Evolutionary conservation across 2,797 vertebrate genomes (phyloP).

Genomic region (Allenopithecus nigroviridis): DNA sequence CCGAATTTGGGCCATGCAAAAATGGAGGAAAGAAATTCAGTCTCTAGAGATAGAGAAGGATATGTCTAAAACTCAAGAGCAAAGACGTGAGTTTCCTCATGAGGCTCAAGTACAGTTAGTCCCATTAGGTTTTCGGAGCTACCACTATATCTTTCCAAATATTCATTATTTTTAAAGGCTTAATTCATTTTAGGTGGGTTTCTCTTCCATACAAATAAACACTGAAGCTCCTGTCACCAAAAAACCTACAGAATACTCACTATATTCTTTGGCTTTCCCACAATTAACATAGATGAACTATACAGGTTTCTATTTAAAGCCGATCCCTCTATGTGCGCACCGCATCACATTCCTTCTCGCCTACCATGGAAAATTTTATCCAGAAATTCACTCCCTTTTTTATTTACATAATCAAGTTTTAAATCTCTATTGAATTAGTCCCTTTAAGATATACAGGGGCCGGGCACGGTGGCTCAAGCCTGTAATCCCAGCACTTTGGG

Average conservation of each 20-base stretch:
- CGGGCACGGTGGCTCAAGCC: too few species aligned
- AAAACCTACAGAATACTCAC: not conserved
- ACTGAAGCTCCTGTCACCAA: not conserved
- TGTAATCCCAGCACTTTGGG: too few species aligned
- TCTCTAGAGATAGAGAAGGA: not conserved
- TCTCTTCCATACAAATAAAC: not conserved
- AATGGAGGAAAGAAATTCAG: not conserved
- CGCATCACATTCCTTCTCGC: not conserved
- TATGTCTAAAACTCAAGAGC: not conserved
- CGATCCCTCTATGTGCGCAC: not conserved
- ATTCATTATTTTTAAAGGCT: not conserved
- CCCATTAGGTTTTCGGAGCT: not conserved
- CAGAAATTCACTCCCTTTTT: not conserved
- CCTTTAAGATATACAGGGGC: not conserved
- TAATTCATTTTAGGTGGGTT: not conserved
- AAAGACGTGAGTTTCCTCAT: not conserved
- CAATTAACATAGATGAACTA: not conserved
- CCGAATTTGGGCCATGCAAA: not conserved
- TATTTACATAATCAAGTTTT: not conserved
- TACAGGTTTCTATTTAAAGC: not conserved
- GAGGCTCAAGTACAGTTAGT: not conserved
- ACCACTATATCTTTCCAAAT: not conserved
- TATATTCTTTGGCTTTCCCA: not conserved
- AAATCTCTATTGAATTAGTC: not conserved
- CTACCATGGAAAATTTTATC: not conserved